These are phyloP conservation scores for Acrobasis consociella DNA, from an alignment of 2,888 invertebrate species.

Conservation along the genomic window DNA sequence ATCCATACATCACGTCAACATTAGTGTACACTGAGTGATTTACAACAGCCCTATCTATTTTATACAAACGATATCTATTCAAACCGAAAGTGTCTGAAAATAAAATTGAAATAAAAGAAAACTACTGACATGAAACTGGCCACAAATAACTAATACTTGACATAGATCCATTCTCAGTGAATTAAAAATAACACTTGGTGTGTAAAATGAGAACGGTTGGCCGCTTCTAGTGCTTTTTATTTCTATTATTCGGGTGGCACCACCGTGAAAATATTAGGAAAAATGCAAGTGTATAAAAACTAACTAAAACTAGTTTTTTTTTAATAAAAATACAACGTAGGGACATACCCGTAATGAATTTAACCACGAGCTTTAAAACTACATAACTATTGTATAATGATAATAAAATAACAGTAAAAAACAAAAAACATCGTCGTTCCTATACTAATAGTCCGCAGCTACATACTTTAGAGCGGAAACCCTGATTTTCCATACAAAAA, in stretches of 20 bases:
- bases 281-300: neutral
- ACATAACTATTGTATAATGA: too few relatives aligned
- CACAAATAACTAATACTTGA: slow-evolving; percentile 28
- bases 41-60: too few relatives aligned
- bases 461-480: too few relatives aligned
- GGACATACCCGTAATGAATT: too few relatives aligned
- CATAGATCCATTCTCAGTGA: slow-evolving; percentile 40
- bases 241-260: slow-evolving; percentile 17
- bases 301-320: neutral
- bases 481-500: too few relatives aligned
- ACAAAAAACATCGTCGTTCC: too few relatives aligned
- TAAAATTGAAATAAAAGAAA: slow-evolving; percentile 17
- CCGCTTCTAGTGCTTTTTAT: slow-evolving; percentile 18
- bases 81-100: slow-evolving; percentile 1
- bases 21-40: too few relatives aligned
- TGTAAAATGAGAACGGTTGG: slow-evolving; percentile 19
- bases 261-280: slow-evolving; percentile 17
- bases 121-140: slow-evolving; percentile 9
- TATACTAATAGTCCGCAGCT: too few relatives aligned
- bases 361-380: too few relatives aligned
- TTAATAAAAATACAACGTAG: too few relatives aligned
- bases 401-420: too few relatives aligned
- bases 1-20: neutral
- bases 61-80: neutral
- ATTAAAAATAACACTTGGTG: slow-evolving; percentile 45